Base-by-base conservation (phyloP, 30 jellyfish, hydroid and myxozoan genomes). In the Aurelia coerulea region DNA sequence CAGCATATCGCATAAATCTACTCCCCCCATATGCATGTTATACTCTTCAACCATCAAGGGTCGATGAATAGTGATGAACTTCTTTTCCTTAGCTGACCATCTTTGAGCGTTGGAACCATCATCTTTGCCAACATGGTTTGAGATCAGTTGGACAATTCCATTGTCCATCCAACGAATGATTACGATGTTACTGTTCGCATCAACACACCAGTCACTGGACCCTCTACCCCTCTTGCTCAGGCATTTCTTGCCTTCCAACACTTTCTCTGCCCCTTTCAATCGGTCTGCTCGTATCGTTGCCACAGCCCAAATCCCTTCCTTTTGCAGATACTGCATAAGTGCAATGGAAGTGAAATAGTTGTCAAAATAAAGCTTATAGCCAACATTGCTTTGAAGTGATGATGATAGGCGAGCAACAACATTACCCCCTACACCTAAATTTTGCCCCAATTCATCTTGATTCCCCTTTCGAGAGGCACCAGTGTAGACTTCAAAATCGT, bases 241-340 rank as follows among this genome's bases (percentile, higher is more conserved):
- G 52, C 68, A 33, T 53, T 73, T 73, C 71, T 73, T 53, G 68
- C 23, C 71, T 73, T 49, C 72, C 68, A 37, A 15, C 34, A 49
- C 68, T 53, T 73, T 73, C 42, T 29, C 68, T 35, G 84, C 84
- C n/a, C 84, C 84, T 73, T 73, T 73, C 72, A 73, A 39, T 37
- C 84, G 54, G 62, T 54, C 81, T 35, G 54, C 65, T 23, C 90
- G 73, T 3, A 80, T 42, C n/a, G 90, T 80, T 39, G 69, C 90
- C 6, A 39, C 87, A 5, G 64, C 80, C 39, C 8, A 69, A 31
- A 65, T 46, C 23, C 90, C 68, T 29, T 80, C 60, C 58, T 68
- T 63, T 7, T 78, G 58, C 85, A 66, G 62, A 18, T 53, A 53
- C 52, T 9, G 42, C 84, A 54, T 64, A 29, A 80, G 87, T 65